phyloP scores from a whole-genome alignment of 2,888 invertebrate species.

The Synergus laeviventris region DNA sequence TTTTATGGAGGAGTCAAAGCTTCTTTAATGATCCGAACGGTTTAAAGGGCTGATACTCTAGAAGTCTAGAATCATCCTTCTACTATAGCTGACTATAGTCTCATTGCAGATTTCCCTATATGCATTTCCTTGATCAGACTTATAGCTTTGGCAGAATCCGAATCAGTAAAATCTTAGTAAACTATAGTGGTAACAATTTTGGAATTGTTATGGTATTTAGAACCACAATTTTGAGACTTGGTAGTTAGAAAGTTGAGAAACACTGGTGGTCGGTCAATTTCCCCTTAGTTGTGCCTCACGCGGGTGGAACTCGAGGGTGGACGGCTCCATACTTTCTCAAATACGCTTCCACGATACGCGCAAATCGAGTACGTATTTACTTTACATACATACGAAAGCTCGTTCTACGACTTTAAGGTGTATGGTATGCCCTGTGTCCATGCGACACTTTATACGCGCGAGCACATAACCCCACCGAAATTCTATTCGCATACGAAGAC shows the following conservation, averaged over 20 bases:
- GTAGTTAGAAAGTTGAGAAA: constrained; percentile 62
- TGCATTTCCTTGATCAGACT: no score
- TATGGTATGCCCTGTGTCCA: neutral
- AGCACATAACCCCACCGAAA: constrained; percentile 41
- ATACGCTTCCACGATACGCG: constrained; percentile 58
- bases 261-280: constrained; percentile 73
- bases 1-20: neutral
- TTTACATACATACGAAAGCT: neutral
- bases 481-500: constrained; percentile 44
- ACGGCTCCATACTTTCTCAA: constrained; percentile 57
- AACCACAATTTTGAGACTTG: neutral
- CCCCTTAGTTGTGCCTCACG: constrained; percentile 68
- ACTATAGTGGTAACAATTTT: no score
- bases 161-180: no score
- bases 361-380: constrained; percentile 55
- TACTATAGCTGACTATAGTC: no score
- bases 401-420: neutral
- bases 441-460: constrained; percentile 33
- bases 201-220: neutral
- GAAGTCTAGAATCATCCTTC: no score
- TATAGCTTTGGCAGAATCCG: no score
- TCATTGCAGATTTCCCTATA: no score
- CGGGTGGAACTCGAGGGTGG: constrained; percentile 59
- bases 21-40: constrained; percentile 1
- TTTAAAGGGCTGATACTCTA: neutral